Evolutionary conservation across 2,113 vertebrate species (phyloP).

Genomic region (Eulacestoma nigropectus): DNA sequence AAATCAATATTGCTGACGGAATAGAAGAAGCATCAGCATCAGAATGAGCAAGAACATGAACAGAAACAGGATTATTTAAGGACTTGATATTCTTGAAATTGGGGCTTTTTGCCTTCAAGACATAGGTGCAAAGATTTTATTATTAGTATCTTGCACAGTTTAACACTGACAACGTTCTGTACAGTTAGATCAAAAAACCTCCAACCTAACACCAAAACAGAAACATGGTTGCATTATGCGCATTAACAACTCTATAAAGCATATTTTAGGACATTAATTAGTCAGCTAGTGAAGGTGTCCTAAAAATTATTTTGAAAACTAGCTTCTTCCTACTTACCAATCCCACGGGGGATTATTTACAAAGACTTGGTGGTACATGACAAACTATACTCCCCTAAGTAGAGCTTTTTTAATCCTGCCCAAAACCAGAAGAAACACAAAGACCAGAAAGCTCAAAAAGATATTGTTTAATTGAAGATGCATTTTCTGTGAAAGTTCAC

Average conservation of each 20-base stretch:
- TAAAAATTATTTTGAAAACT: background rate
- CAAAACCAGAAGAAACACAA: background rate
- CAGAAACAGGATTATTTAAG: background rate
- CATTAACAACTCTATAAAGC: background rate
- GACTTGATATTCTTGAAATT: background rate
- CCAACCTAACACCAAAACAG: background rate
- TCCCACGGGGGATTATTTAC: background rate
- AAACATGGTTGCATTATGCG: accelerated
- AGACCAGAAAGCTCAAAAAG: background rate
- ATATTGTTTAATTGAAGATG: background rate
- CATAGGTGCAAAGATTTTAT: background rate
- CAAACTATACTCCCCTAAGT: background rate
- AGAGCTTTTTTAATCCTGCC: background rate
- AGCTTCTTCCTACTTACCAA: background rate
- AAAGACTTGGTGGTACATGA: background rate
- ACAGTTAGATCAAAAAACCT: background rate
- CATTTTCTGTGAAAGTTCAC: background rate
- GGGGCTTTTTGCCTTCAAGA: background rate
- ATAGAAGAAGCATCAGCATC: background rate
- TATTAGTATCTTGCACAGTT: background rate
- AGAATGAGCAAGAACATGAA: background rate
- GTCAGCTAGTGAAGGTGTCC: background rate
- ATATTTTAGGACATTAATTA: background rate
- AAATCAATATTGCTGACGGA: background rate
- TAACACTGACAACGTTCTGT: background rate